Evolutionary conservation across 1,140 invertebrate species (phyloP).

Genomic region (Halictus rubicundus): DNA sequence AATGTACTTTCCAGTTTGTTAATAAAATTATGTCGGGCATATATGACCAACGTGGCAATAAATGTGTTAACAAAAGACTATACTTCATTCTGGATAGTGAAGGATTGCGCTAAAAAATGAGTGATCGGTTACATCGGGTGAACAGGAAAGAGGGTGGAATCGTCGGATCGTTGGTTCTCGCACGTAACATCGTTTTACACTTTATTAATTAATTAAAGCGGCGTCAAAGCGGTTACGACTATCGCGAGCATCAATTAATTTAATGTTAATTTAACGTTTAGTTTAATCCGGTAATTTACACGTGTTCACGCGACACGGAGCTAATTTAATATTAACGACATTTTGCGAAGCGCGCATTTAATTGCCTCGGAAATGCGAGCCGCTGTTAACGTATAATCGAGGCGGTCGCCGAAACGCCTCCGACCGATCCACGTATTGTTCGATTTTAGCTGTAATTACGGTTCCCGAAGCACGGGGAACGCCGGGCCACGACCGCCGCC

Average conservation of each 20-base stretch:
- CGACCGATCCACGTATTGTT: constrained; percentile 41
- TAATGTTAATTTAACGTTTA: constrained; percentile 50
- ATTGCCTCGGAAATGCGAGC: constrained; percentile 41
- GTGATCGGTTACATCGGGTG: background rate
- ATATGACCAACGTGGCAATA: no score
- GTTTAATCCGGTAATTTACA: constrained; percentile 45
- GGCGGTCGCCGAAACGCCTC: constrained; percentile 7
- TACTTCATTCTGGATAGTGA: no score
- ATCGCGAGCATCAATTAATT: constrained; percentile 38
- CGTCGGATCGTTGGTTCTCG: background rate
- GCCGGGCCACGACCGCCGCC: background rate
- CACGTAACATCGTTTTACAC: background rate
- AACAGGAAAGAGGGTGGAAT: background rate
- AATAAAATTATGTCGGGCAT: no score
- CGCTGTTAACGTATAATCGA: constrained; percentile 49
- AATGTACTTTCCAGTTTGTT: no score
- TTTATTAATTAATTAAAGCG: constrained; percentile 27
- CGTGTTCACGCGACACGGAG: constrained; percentile 21
- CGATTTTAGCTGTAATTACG: constrained; percentile 43
- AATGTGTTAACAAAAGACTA: no score
- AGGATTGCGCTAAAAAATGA: no score
- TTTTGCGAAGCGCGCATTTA: constrained; percentile 35
- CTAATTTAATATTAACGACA: constrained; percentile 55
- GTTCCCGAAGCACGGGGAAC: background rate
- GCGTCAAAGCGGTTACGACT: background rate